Percentiles rank a stretch among this genome's conserved stretches.
These are phyloP conservation scores for Ommatoiulus sabulosus DNA, from an alignment of 2,888 invertebrate species.

Conservation along the genomic window DNA sequence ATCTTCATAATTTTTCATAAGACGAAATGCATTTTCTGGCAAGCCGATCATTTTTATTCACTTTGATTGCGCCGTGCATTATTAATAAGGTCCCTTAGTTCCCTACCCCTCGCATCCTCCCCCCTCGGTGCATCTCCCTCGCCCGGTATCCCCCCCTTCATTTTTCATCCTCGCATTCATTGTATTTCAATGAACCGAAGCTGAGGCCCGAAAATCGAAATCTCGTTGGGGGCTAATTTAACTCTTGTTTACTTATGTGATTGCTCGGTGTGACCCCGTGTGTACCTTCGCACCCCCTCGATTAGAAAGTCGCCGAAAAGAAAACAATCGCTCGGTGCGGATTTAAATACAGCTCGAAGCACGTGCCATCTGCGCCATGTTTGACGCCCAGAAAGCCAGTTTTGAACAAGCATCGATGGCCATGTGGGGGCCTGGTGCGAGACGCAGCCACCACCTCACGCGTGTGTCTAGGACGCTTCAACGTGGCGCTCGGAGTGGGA, in stretches of 20 bases:
- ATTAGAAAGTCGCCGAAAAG: slow-evolving; percentile 45
- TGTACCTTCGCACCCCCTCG: slow-evolving; percentile 48
- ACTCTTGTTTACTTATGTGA: slow-evolving; percentile 55
- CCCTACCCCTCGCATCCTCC: slow-evolving; percentile 10
- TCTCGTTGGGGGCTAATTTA: slow-evolving; percentile 55
- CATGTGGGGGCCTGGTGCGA: neutral
- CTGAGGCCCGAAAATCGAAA: slow-evolving; percentile 50
- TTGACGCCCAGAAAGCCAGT: slow-evolving; percentile 27
- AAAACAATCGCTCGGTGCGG: slow-evolving; percentile 30
- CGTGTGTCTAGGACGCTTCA: too few species aligned
- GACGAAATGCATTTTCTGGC: slow-evolving; percentile 42
- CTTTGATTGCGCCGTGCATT: slow-evolving; percentile 45
- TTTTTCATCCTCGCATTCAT: slow-evolving; percentile 40
- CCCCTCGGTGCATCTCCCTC: neutral
- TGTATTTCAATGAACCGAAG: neutral
- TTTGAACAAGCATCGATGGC: neutral
- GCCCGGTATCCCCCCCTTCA: slow-evolving; percentile 4
- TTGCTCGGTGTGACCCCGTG: slow-evolving; percentile 51
- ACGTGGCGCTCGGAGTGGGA: too few species aligned
- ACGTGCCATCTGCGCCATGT: slow-evolving; percentile 38
- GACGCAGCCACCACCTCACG: neutral
- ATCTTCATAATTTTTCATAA: slow-evolving; percentile 48
- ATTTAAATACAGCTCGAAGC: slow-evolving; percentile 41
- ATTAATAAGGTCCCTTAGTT: slow-evolving; percentile 38
- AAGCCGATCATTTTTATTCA: slow-evolving; percentile 48